Evolutionary conservation across 1,140 invertebrate species (phyloP).

Genomic region (Polypedilum vanderplanki): DNA sequence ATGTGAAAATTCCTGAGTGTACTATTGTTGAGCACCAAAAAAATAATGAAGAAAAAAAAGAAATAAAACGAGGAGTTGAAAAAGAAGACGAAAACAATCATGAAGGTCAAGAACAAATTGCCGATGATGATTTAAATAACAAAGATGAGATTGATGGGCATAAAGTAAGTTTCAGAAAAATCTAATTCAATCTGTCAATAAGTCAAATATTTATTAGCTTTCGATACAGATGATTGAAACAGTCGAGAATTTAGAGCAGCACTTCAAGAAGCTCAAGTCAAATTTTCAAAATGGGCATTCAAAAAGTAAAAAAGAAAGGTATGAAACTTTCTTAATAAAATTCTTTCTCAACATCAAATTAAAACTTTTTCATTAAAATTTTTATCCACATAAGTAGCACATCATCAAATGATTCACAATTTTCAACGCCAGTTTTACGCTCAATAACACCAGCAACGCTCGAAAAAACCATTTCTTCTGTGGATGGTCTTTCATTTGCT

Average conservation of each 20-base stretch:
- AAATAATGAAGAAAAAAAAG: too few species aligned
- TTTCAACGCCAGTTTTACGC: not conserved
- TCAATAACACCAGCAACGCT: not conserved
- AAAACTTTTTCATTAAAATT: not conserved
- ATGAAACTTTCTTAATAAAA: not conserved
- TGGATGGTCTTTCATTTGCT: conserved; percentile 75
- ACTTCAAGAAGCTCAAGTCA: not conserved
- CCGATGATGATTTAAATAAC: too few species aligned
- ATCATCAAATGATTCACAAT: conserved; percentile 13
- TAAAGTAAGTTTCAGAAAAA: too few species aligned
- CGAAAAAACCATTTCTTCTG: conserved; percentile 40
- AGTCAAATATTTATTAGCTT: too few species aligned
- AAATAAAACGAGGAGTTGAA: too few species aligned
- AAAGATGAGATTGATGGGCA: too few species aligned
- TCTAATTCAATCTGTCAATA: too few species aligned
- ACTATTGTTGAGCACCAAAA: too few species aligned
- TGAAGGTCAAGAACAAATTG: too few species aligned
- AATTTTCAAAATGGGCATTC: not conserved
- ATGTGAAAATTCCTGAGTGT: too few species aligned
- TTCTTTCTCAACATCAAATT: not conserved
- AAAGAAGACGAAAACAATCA: too few species aligned
- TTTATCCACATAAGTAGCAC: not conserved
- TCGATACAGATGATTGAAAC: not conserved
- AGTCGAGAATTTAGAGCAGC: not conserved
- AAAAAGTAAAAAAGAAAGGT: conserved; percentile 20